Percentiles rank a stretch among this genome's conserved stretches.
Conservation (phyloP, 2,797 vertebrate species). For the Kryptolebias ocellatus region DNA sequence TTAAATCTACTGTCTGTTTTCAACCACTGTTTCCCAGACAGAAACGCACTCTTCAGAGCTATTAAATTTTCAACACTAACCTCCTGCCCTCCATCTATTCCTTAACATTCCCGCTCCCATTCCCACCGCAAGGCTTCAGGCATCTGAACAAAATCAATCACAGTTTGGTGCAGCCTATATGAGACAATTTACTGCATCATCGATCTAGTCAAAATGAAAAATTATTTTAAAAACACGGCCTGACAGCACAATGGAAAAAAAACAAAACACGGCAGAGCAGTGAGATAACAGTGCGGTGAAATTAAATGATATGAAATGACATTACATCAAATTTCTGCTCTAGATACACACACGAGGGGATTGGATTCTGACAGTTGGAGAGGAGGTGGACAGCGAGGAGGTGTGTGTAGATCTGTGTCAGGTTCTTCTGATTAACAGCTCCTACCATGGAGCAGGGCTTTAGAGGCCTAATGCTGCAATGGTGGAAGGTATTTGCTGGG, state of each 20-base stretch:
- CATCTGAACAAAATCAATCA: constrained; percentile 54
- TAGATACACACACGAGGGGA: constrained; percentile 17
- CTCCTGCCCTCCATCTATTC: constrained; percentile 34
- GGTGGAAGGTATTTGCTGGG: constrained; percentile 21
- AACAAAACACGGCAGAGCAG: constrained; percentile 12
- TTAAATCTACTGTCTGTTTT: constrained; percentile 9
- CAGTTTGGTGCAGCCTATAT: constrained; percentile 26
- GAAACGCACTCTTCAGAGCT: constrained; percentile 11
- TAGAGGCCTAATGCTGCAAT: constrained; percentile 29
- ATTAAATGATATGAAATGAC: constrained; percentile 46
- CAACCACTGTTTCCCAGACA: constrained; percentile 6
- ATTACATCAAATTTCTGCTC: constrained; percentile 30
- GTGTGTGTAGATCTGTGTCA: constrained; percentile 26
- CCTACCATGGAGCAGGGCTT: constrained; percentile 19
- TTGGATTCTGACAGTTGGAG: constrained; percentile 25
- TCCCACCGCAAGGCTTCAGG: constrained; percentile 27
- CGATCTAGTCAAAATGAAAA: constrained; percentile 37
- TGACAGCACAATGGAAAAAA: constrained; percentile 17
- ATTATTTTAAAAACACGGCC: constrained; percentile 38
- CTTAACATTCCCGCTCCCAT: constrained; percentile 4
- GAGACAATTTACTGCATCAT: constrained; percentile 49
- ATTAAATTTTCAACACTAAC: constrained; percentile 34
- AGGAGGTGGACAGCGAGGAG: background rate
- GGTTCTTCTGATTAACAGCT: constrained; percentile 26
- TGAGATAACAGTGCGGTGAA: constrained; percentile 29